Conservation (phyloP, 2,797 vertebrate genomes). For the Myiothlypis coronata region DNA sequence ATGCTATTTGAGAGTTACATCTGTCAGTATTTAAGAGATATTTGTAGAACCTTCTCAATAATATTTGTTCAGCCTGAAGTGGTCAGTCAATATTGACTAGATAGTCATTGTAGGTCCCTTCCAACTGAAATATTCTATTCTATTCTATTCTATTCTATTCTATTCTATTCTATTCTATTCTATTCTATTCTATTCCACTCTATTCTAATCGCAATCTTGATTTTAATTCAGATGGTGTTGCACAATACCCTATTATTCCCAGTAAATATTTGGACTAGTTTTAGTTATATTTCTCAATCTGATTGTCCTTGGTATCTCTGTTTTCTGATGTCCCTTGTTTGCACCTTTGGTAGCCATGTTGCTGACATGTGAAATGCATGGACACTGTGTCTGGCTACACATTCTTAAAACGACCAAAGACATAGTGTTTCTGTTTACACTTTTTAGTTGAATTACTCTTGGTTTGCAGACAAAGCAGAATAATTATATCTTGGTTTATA, state of each 20-base stretch:
- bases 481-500: background rate
- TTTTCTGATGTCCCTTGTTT: background rate
- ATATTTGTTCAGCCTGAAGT: background rate
- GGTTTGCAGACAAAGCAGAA: background rate
- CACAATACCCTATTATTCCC: conserved; percentile 8
- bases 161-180: background rate
- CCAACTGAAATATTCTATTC: background rate
- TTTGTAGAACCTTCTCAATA: background rate
- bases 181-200: background rate
- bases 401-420: background rate
- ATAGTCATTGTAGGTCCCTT: background rate
- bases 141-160: background rate
- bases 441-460: background rate
- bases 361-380: background rate
- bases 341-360: background rate
- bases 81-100: background rate
- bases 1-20: background rate
- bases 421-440: background rate
- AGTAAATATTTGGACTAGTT: conserved; percentile 32
- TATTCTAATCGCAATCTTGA: background rate
- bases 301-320: background rate
- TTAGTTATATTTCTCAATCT: background rate
- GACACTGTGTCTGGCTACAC: background rate
- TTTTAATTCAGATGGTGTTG: background rate
- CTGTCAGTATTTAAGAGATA: background rate